phyloP scores from a whole-genome alignment of 2,888 invertebrate genomes.

The Cyrtodaria siliqua region DNA sequence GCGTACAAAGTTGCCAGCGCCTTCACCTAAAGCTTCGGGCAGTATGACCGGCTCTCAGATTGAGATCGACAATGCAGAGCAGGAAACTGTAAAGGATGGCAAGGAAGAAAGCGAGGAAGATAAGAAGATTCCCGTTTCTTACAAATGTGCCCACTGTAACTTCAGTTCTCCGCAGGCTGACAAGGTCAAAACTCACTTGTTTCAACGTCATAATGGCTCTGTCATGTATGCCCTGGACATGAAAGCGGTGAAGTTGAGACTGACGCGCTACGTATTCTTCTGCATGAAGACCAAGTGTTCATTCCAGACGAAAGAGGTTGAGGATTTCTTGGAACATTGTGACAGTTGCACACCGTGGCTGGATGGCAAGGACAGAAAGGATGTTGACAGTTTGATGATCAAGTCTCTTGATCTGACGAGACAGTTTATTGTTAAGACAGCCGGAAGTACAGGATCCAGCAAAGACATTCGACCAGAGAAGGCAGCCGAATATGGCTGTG shows the following conservation, averaged over 20 bases:
- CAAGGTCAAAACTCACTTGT: constrained; percentile 68
- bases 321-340: constrained; percentile 70
- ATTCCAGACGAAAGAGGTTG: constrained; percentile 71
- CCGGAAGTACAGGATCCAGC: constrained; percentile 31
- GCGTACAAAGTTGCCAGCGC: constrained; percentile 4
- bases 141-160: constrained; percentile 77
- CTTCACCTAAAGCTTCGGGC: not conserved
- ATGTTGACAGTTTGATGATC: constrained; percentile 54
- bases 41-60: not conserved
- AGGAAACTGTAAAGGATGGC: constrained; percentile 26
- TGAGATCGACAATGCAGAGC: constrained; percentile 61
- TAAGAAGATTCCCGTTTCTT: constrained; percentile 63
- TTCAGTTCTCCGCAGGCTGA: constrained; percentile 59
- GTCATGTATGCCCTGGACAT: constrained; percentile 70
- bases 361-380: constrained; percentile 31
- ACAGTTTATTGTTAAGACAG: constrained; percentile 63
- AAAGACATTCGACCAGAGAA: constrained; percentile 50
- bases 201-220: constrained; percentile 62
- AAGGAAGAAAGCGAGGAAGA: constrained; percentile 57
- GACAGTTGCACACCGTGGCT: constrained; percentile 74
- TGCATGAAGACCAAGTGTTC: constrained; percentile 74
- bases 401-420: constrained; percentile 66
- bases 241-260: constrained; percentile 67
- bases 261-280: constrained; percentile 72
- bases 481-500: constrained; percentile 69